Evolutionary conservation across 2,888 invertebrate species (phyloP), one percentile per base, ranked within the genome.

Genomic region (Metellina segmentata): DNA sequence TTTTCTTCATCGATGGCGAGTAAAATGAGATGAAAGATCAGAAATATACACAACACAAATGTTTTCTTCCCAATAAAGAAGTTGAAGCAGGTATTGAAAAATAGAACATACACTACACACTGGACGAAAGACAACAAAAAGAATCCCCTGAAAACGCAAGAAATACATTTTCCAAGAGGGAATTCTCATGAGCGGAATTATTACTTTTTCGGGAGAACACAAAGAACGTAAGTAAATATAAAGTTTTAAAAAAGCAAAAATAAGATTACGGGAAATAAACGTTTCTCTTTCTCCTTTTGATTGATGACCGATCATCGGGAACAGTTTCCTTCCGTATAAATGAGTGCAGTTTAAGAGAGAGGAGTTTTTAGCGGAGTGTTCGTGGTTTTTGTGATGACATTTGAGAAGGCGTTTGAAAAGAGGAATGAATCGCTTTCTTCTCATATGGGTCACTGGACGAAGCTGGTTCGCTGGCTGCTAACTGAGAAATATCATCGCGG

Each of bases 231-330:
- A 61, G 61, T 61, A 61, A 61, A 61, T 61, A 61, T 61, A 61
- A 61, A 61, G 61, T 61, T 61, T 61, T 61, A 16, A 51, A 78
- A 71, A 49, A 71, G 70, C 16, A 52, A 52, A 52, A 34, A 34
- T n/a, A 74, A 53, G 52, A n/a, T 34, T 49, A 48, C 51, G 34
- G 72, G 70, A 53, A 79, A 49, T 52, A 81, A 87, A 87, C 72
- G 81, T 87, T 87, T 87, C 79, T 69, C 78, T 48, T 86, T 75
- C 70, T 34, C n/a, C 20, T 51, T 86, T 79, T 87, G 87, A 87
- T 87, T 79, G 87, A 87, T 87, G 87, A 81, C 69, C 72, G 72
- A 87, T 87, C 78, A 79, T 79, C 79, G 13, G 70, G 11, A n/a
- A 61, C 11, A 71, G 9, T 51, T 82, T 51, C 11, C 6, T 71